Evolutionary conservation across 2,797 vertebrate species (phyloP).

Genomic region (Tadarida brasiliensis): DNA sequence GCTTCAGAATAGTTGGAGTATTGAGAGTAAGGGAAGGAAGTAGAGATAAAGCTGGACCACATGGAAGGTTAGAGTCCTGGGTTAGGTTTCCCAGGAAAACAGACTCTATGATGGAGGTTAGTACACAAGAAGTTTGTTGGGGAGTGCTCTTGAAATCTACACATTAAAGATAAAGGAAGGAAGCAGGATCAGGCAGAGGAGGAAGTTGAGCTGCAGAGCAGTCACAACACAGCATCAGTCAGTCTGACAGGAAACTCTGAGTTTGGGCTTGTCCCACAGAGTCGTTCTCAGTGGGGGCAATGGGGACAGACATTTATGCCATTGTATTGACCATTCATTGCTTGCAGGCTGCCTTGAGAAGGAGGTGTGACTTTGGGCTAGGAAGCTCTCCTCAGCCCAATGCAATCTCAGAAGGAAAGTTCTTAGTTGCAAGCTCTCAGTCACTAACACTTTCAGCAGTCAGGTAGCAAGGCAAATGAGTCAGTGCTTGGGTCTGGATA

Average conservation of each 20-base stretch:
- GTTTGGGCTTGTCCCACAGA: neutral
- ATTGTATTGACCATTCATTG: neutral
- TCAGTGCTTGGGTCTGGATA: neutral
- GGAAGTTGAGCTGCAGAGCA: neutral
- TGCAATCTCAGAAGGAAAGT: neutral
- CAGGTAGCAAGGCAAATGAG: neutral
- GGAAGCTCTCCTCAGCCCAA: neutral
- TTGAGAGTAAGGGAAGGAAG: neutral
- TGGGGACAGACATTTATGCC: neutral
- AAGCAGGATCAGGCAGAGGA: neutral
- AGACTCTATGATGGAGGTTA: neutral
- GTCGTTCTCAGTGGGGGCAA: neutral
- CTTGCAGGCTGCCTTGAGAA: neutral
- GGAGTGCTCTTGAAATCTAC: neutral
- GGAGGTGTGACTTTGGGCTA: neutral
- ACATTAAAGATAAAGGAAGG: neutral
- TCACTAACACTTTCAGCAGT: neutral
- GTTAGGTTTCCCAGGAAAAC: neutral
- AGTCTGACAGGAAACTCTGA: neutral
- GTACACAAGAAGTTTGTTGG: neutral
- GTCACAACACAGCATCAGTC: neutral
- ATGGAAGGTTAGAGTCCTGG: neutral
- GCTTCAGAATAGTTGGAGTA: neutral
- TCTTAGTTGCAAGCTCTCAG: neutral
- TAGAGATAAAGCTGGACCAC: neutral